Evolutionary conservation across 2,797 vertebrate species (phyloP).

Genomic region (Xyrichtys novacula): DNA sequence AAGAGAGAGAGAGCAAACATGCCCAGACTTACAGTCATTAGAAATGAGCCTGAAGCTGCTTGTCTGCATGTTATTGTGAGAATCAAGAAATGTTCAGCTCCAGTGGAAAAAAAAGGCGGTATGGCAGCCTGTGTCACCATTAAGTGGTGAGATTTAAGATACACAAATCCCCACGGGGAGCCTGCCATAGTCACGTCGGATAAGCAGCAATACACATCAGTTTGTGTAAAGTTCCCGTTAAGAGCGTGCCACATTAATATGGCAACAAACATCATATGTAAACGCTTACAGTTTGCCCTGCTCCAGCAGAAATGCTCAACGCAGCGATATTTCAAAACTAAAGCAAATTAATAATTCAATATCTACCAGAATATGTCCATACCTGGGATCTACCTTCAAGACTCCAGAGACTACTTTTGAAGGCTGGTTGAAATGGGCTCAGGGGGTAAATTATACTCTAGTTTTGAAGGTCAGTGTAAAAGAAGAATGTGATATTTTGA

Average conservation of each 20-base stretch:
- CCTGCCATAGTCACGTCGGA: constrained; percentile 30
- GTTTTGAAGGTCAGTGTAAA: no score
- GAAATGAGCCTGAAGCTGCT: constrained; percentile 65
- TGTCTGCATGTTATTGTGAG: constrained; percentile 63
- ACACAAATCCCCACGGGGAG: constrained; percentile 31
- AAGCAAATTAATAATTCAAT: constrained; percentile 31
- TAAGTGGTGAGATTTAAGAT: constrained; percentile 50
- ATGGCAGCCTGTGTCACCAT: constrained; percentile 45
- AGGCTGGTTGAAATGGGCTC: background rate
- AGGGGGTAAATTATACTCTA: no score
- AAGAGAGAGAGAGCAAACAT: constrained; percentile 35
- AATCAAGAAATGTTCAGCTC: constrained; percentile 46
- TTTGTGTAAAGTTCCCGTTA: constrained; percentile 39
- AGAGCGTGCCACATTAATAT: constrained; percentile 48
- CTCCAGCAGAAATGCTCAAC: constrained; percentile 16
- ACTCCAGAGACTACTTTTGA: background rate
- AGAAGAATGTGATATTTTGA: no score
- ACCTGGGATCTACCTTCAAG: constrained; percentile 23
- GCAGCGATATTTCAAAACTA: constrained; percentile 31
- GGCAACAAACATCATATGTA: constrained; percentile 20
- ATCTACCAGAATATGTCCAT: background rate
- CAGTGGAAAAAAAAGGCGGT: constrained; percentile 38
- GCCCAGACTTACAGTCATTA: constrained; percentile 59
- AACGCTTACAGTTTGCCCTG: constrained; percentile 27
- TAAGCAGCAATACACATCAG: constrained; percentile 42